These are phyloP conservation scores for Mirza zaza DNA, from an alignment of 2,113 vertebrate species.

Conservation along the genomic window DNA sequence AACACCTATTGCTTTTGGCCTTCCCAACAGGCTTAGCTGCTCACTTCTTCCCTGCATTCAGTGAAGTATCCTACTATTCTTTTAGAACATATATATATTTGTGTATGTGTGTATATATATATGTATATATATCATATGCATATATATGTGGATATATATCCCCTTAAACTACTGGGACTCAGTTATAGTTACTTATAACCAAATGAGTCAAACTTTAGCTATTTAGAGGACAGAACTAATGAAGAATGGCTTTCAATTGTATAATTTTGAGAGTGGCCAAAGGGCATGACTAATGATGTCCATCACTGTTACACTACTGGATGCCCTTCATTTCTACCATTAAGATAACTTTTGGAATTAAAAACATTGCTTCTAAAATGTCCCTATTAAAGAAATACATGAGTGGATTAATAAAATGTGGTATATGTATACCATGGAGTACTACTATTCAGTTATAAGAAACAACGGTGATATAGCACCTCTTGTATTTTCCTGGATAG, in stretches of 20 bases:
- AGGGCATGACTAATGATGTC: not conserved
- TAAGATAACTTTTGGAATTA: not conserved
- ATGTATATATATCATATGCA: not conserved
- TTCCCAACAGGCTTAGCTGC: not conserved
- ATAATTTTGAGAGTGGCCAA: not conserved
- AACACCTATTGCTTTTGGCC: no score
- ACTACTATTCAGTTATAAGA: no score
- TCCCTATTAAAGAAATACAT: not conserved
- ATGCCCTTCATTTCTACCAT: not conserved
- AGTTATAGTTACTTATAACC: not conserved
- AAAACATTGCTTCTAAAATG: not conserved
- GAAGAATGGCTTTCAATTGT: not conserved
- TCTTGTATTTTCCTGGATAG: no score
- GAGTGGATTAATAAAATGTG: no score
- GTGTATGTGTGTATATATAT: no score
- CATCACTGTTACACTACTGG: not conserved
- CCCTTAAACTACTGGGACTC: not conserved
- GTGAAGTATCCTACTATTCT: not conserved
- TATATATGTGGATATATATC: not conserved
- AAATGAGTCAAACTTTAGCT: not conserved
- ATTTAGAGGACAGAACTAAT: not conserved
- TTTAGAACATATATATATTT: no score
- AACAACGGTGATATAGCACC: no score
- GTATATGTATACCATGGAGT: no score
- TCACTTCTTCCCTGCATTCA: not conserved